Conservation (phyloP, 2,888 invertebrate species). For the Blastobasis adustella region DNA sequence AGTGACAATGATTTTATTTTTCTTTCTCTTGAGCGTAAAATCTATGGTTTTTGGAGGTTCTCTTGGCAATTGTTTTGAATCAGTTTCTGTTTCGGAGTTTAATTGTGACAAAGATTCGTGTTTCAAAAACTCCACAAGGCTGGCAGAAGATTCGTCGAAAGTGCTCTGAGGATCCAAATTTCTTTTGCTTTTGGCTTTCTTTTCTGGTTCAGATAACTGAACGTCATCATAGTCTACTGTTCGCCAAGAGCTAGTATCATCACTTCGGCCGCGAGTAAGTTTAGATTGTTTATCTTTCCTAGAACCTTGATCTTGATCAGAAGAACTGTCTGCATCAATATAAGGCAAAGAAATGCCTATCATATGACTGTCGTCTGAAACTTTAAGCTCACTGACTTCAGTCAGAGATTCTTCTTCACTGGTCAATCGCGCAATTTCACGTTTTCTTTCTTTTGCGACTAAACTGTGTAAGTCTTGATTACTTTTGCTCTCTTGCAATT, state of each 20-base stretch:
- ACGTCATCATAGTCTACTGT: slow-evolving; percentile 80
- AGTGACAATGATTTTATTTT: slow-evolving; percentile 75
- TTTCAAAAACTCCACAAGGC: slow-evolving; percentile 63
- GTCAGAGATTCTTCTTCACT: slow-evolving; percentile 83
- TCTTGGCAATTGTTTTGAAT: slow-evolving; percentile 41
- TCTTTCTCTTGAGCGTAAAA: slow-evolving; percentile 49
- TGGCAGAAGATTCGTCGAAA: slow-evolving; percentile 75
- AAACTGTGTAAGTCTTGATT: slow-evolving; percentile 49
- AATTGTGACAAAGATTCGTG: slow-evolving; percentile 59
- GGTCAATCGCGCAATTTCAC: slow-evolving; percentile 67
- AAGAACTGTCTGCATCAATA: slow-evolving; percentile 71
- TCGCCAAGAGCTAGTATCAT: slow-evolving; percentile 81
- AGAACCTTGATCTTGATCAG: slow-evolving; percentile 58
- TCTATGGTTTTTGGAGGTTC: slow-evolving; percentile 45
- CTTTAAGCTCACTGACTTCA: slow-evolving; percentile 77
- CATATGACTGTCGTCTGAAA: slow-evolving; percentile 65
- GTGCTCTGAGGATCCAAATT: slow-evolving; percentile 73
- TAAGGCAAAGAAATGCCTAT: slow-evolving; percentile 66
- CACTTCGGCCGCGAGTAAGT: slow-evolving; percentile 73
- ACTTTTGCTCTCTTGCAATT: slow-evolving; percentile 54
- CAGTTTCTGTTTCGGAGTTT: slow-evolving; percentile 55
- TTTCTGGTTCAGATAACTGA: slow-evolving; percentile 64
- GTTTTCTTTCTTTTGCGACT: slow-evolving; percentile 52
- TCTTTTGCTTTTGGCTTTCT: slow-evolving; percentile 31
- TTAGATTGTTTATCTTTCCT: slow-evolving; percentile 37